Conservation (phyloP, 2,797 vertebrate species). For the Pipistrellus pipistrellus region DNA sequence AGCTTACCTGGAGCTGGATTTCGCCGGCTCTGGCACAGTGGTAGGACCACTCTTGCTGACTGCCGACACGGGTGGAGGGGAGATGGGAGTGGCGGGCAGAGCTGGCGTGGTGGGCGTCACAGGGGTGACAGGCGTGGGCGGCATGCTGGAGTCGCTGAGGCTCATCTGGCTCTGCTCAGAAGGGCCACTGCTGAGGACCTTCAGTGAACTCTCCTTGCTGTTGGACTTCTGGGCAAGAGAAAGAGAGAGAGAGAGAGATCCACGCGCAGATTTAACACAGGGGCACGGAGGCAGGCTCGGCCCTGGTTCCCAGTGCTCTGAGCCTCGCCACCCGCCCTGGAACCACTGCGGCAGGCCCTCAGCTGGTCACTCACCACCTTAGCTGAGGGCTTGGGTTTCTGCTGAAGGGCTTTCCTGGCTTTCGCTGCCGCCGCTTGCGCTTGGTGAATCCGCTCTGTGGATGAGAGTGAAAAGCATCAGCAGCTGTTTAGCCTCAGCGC, state of each 20-base stretch:
- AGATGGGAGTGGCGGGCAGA: slow-evolving; percentile 92
- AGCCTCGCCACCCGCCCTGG: background rate
- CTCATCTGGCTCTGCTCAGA: slow-evolving; percentile 90
- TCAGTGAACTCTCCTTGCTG: slow-evolving; percentile 93
- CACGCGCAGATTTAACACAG: background rate
- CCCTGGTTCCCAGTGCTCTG: fast-evolving
- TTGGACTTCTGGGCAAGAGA: slow-evolving; percentile 92
- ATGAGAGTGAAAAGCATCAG: slow-evolving; percentile 27
- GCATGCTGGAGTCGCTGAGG: slow-evolving; percentile 92
- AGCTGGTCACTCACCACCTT: slow-evolving; percentile 92
- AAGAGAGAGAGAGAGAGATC: background rate
- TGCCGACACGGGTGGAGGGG: slow-evolving; percentile 88
- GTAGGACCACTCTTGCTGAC: slow-evolving; percentile 91
- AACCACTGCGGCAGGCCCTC: fast-evolving
- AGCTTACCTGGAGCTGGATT: slow-evolving; percentile 93
- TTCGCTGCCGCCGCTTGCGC: slow-evolving; percentile 98
- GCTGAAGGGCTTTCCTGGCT: slow-evolving; percentile 97
- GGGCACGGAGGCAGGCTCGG: background rate
- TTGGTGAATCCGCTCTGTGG: slow-evolving; percentile 97
- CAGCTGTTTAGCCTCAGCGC: background rate
- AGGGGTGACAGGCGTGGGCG: slow-evolving; percentile 91
- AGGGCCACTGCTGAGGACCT: slow-evolving; percentile 88
- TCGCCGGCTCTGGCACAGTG: slow-evolving; percentile 90
- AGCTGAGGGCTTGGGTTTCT: slow-evolving; percentile 96
- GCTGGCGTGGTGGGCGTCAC: slow-evolving; percentile 94